Base-by-base conservation (phyloP, 2,888 invertebrate genomes). In the Nomada lathburiana region DNA sequence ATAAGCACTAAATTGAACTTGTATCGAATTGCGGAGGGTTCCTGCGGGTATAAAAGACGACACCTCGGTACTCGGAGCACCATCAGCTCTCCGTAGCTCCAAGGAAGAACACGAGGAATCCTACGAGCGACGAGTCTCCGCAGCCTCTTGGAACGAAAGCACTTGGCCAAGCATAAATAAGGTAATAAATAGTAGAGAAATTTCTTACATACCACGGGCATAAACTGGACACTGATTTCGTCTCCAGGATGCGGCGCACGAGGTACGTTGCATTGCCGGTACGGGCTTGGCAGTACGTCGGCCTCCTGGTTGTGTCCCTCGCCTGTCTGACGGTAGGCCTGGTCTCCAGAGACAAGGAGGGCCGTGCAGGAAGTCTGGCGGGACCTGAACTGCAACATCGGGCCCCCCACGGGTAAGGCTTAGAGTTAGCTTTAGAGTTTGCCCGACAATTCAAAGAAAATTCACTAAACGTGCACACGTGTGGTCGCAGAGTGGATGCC, bases 1-100 rank as follows among this genome's bases (percentile, higher is more conserved):
- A 93, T 93, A 93, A 93, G 91, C 91, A 73, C 86, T 62, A 89
- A 88, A 93, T 93, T 93, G 93, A 90, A 84, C 88, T 86, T 90
- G 80, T 89, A 93, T 93, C 89, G 88, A 92, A 93, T 93, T 93
- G 92, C 83, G 75, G 64, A 57, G 75, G 71, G 55, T 59, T 47
- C 50, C 76, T 26, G 70, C 76, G 76, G 52, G 91, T 92, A 93
- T 93, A 93, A 92, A 93, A 91, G 86, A 79, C 74, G 76, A 71
- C 71, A 76, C 79, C 83, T 71, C 64, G 80, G 78, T 71, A 68
- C 65, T 83, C 64, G 64, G 70, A 83, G 88, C 86, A 89, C 89
- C 90, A 90, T 83, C 88, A 88, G 75, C 85, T 87, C 83, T 57
- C 68, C n/a, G 68, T 76, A 84, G 67, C 83, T 77, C 77, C 53